Conservation (phyloP, 2,113 vertebrate genomes). For the Lucifuga dentata region DNA sequence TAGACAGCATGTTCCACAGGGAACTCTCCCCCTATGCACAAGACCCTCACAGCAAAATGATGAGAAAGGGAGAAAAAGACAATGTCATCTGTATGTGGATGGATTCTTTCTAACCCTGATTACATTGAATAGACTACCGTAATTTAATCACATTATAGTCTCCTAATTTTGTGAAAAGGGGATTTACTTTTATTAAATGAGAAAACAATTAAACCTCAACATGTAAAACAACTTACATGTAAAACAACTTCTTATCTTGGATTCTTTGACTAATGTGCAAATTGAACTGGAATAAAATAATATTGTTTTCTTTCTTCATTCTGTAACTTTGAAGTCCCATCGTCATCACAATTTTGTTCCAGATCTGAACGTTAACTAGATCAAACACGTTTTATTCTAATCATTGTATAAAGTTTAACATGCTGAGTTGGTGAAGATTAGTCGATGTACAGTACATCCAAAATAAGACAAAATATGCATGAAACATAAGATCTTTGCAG, state of each 20-base stretch:
- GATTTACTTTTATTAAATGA: slow-evolving; percentile 38
- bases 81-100: slow-evolving; percentile 36
- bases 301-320: not conserved
- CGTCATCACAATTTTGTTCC: too few species aligned
- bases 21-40: slow-evolving; percentile 28
- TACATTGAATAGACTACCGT: slow-evolving; percentile 40
- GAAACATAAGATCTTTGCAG: not conserved
- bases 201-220: slow-evolving; percentile 5
- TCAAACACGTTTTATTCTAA: too few species aligned
- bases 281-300: not conserved
- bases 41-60: slow-evolving; percentile 63
- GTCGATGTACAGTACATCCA: not conserved
- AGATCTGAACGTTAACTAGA: too few species aligned
- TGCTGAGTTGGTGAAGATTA: not conserved
- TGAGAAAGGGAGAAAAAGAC: slow-evolving; percentile 56
- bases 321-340: not conserved
- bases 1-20: slow-evolving; percentile 67
- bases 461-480: not conserved
- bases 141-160: slow-evolving; percentile 41
- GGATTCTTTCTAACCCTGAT: slow-evolving; percentile 54
- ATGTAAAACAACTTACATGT: too few species aligned
- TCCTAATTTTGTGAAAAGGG: too few species aligned
- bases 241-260: not conserved
- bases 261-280: not conserved
- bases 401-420: not conserved